Base-by-base conservation (phyloP, 2,888 invertebrate species). In the Drosophila cognata region DNA sequence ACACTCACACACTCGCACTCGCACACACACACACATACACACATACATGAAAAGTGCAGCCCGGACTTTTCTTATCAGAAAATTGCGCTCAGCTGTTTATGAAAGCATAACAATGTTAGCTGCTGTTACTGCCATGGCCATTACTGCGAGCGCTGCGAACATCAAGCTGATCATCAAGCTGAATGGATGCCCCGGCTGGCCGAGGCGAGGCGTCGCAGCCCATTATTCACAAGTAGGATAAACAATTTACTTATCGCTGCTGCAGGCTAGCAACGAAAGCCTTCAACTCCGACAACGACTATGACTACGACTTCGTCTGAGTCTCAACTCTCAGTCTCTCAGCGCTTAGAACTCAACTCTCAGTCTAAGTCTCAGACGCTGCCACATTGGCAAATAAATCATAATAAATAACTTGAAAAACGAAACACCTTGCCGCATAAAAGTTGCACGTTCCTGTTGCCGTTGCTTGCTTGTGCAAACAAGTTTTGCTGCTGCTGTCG, bases 381-480 rank as follows among this genome's bases (percentile, higher is more conserved):
- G 76, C 88, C 88, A 86, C 85, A 86, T 86, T 86, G 79, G 83
- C 84, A 91, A 82, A 91, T 91, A 91, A 91, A 91, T 91, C 91
- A 91, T 91, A 91, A 91, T 91, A 91, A 91, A 91, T 90, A 91
- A 91, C 89, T 91, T 84, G 85, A 86, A 88, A 88, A 88, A 79
- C 83, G 86, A 87, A 91, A 91, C 88, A 91, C 91, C 91, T 86
- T 82, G 80, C 77, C 83, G 74, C 78, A 86, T 76, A 79, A 90
- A 89, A 86, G 80, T 84, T 89, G 78, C 82, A 86, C 88, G 84
- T 80, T 57, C 72, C n/a, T 4, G 28, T 51, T 29, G 13, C 38
- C n/a, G n/a, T 16, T 25, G 10, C 13, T 25, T 69, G 73, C 69
- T 62, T 66, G 41, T 35, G 68, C 71, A 75, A 78, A 79, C 71